Conservation (phyloP, 2,113 vertebrate genomes). For the Zingel zingel region DNA sequence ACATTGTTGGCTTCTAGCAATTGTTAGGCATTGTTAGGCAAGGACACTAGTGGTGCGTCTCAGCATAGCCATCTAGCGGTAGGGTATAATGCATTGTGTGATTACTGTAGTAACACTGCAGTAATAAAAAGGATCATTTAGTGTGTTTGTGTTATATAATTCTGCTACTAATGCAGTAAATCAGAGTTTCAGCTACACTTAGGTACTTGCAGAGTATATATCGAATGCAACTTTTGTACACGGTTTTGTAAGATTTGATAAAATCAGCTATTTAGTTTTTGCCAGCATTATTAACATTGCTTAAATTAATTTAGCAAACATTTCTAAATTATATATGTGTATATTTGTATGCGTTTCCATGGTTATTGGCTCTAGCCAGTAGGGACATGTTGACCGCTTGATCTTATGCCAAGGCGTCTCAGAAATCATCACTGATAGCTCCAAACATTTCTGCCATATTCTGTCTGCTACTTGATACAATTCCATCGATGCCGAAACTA, state of each 20-base stretch:
- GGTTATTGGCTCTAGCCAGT: background rate
- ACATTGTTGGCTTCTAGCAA: too few relatives aligned
- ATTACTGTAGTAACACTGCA: background rate
- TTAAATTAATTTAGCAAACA: background rate
- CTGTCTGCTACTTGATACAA: slow-evolving; percentile 72
- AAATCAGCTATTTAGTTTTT: background rate
- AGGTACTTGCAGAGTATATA: background rate
- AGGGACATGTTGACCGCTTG: slow-evolving; percentile 38
- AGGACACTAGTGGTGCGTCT: too few relatives aligned
- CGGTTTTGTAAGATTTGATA: background rate
- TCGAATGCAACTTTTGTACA: background rate
- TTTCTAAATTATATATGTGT: slow-evolving; percentile 3
- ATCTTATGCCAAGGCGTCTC: slow-evolving; percentile 56
- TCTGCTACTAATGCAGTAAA: background rate
- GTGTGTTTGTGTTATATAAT: background rate
- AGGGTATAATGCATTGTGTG: slow-evolving; percentile 34
- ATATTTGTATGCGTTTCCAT: slow-evolving; percentile 8
- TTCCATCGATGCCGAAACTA: slow-evolving; percentile 54
- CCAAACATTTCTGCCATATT: slow-evolving; percentile 74
- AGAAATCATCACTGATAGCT: slow-evolving; percentile 65
- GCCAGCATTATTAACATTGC: background rate
- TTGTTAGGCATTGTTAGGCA: too few relatives aligned
- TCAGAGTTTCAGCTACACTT: too few relatives aligned
- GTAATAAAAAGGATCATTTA: background rate
- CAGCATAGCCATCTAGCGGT: too few relatives aligned